Percentiles rank a stretch among this genome's conserved stretches.
These are phyloP conservation scores for Petrocephalus schoutedeni DNA, from an alignment of 2,797 vertebrate genomes.

Conservation along the genomic window DNA sequence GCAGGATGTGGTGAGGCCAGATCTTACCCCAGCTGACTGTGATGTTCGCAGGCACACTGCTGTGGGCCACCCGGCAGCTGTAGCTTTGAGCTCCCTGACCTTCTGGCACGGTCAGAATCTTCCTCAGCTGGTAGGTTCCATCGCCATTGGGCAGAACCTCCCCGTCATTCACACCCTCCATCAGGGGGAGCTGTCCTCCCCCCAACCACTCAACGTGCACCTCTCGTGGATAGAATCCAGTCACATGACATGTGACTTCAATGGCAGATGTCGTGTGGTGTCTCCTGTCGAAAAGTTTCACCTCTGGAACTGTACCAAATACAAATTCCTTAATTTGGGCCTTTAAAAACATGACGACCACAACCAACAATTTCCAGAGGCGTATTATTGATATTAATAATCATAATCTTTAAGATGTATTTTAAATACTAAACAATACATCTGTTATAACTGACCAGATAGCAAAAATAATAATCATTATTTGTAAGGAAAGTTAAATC, in stretches of 20 bases:
- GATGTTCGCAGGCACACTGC: slow-evolving; percentile 22
- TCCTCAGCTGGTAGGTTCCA: slow-evolving; percentile 1
- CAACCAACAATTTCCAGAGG: not conserved
- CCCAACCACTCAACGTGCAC: slow-evolving; percentile 19
- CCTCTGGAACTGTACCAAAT: slow-evolving; percentile 8
- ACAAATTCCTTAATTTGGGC: not conserved
- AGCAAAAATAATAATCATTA: not conserved
- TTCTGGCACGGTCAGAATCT: slow-evolving; percentile 6
- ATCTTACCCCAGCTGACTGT: slow-evolving; percentile 22
- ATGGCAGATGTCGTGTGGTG: not conserved
- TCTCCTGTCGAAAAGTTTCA: not conserved
- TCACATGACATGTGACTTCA: slow-evolving; percentile 20
- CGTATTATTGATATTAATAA: not conserved
- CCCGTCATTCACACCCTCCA: slow-evolving; percentile 22
- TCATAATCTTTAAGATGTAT: not conserved
- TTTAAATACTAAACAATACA: not conserved
- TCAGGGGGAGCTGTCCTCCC: not conserved
- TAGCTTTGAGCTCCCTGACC: not conserved
- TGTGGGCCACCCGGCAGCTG: slow-evolving; percentile 27
- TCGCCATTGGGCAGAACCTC: slow-evolving; percentile 27
- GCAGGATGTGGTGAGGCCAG: not conserved
- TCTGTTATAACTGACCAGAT: not conserved
- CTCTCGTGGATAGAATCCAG: slow-evolving; percentile 19
- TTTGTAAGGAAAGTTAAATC: not conserved
- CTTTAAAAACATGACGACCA: not conserved